Evolutionary conservation across 2,113 vertebrate genomes (phyloP).

Genomic region (Pagrus major): DNA sequence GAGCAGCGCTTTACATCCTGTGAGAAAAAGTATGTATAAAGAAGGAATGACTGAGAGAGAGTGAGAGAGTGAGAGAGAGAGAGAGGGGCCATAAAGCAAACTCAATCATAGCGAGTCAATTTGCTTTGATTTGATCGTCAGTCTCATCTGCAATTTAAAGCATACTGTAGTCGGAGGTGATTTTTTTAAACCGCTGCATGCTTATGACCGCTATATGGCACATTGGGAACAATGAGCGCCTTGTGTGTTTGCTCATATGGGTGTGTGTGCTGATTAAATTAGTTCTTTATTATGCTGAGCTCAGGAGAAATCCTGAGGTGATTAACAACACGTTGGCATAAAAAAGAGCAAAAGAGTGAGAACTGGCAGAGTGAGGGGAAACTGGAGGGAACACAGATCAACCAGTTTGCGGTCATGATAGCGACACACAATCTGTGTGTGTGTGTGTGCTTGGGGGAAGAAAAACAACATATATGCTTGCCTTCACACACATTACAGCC

Average conservation of each 20-base stretch:
- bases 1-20: conserved; percentile 54
- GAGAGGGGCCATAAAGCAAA: conserved; percentile 41
- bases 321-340: conserved; percentile 23
- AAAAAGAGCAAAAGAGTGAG: neutral
- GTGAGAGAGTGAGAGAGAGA: neutral
- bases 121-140: conserved; percentile 64
- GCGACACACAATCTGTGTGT: neutral
- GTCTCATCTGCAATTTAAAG: conserved; percentile 56
- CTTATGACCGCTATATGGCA: conserved; percentile 3
- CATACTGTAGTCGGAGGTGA: conserved; percentile 24
- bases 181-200: conserved; percentile 25
- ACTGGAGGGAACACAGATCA: neutral
- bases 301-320: neutral
- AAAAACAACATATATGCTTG: conserved; percentile 4
- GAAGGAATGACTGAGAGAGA: neutral
- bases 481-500: neutral
- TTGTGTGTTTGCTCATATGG: neutral
- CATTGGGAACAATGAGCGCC: neutral
- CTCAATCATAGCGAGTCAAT: conserved; percentile 64
- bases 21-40: neutral
- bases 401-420: neutral
- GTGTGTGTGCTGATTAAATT: conserved; percentile 23
- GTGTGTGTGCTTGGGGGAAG: neutral
- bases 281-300: conserved; percentile 31
- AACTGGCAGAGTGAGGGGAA: neutral